phyloP scores from a whole-genome alignment of 2,888 invertebrate genomes.

The Amphipyra tragopoginis region DNA sequence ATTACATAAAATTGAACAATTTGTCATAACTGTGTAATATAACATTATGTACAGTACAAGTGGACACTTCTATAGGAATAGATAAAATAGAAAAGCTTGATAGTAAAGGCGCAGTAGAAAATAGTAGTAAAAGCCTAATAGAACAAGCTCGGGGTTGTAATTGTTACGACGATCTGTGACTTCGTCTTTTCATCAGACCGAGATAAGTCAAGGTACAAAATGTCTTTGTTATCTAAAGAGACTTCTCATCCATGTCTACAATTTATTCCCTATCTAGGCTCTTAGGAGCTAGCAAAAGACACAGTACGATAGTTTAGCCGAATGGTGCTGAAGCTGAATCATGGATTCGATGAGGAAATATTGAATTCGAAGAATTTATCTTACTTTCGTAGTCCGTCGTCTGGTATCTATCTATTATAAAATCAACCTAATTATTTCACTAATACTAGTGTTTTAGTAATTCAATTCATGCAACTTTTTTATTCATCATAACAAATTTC shows the following conservation, averaged over 20 bases:
- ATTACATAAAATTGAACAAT: conserved; percentile 46
- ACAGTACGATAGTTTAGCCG: conserved; percentile 75
- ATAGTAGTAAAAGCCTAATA: conserved; percentile 83
- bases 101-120: conserved; percentile 82
- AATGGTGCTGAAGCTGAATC: conserved; percentile 81
- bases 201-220: conserved; percentile 45
- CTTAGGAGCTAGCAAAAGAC: conserved; percentile 75
- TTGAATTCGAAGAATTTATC: conserved; percentile 70
- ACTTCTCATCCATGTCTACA: conserved; percentile 60
- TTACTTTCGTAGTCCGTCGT: conserved; percentile 63
- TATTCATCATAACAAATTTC: conserved; percentile 68
- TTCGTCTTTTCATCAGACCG: conserved; percentile 19
- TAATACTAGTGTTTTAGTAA: conserved; percentile 66
- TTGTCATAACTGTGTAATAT: conserved; percentile 44
- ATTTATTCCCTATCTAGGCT: conserved; percentile 78
- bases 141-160: conserved; percentile 84
- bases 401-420: conserved; percentile 68
- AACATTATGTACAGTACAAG: conserved; percentile 56
- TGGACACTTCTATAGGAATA: conserved; percentile 58
- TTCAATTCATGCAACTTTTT: conserved; percentile 66
- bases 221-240: conserved; percentile 44
- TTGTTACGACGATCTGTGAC: conserved; percentile 28
- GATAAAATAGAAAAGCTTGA: conserved; percentile 77
- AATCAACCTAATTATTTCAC: conserved; percentile 65
- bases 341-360: conserved; percentile 79